Base-by-base conservation (phyloP, 2,113 vertebrate species). In the Phyllopteryx taeniolatus region DNA sequence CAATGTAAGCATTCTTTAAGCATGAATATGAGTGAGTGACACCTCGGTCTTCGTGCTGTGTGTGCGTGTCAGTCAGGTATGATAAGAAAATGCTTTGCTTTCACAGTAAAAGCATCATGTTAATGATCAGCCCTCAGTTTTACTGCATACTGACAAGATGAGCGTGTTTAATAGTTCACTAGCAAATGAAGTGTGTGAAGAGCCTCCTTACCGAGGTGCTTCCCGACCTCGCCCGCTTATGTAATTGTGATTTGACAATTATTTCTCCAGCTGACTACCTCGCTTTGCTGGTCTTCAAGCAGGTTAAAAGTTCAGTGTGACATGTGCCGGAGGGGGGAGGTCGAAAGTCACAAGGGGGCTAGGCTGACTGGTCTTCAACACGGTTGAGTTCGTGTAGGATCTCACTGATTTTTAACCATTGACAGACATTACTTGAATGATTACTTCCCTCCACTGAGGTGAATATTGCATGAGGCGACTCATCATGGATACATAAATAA, bases 191-290 rank as follows among this genome's bases (percentile, higher is more conserved):
- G 79, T 69, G 69, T 62, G 61, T 44, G 61, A 79, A 71, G 76
- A 76, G 51, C 61, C 68, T 87, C 76, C 79, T 84, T 89, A 86
- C 49, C 2, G 39, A 1, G 0, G 63, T 42, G 61, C 75, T 71
- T 51, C 12, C 35, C 82, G 84, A 88, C 80, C 82, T 12, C 51
- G 63, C 43, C 42, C 20, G 17, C 6, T 87, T 88, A 83, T 70
- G 78, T 83, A 79, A 88, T 73, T 71, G 54, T 57, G 68, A 85
- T 80, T 20, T 76, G 71, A 1, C 20, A 74, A 76, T 80, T 43
- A 82, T 87, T 79, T 83, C 74, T 76, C 66, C 71, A 70, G 78
- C 73, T 74, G 78, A 85, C 70, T 57, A 73, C 64, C 53, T 22
- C 67, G 22, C 43, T 15, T 43, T 47, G 64, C 19, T 65, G 42